A percentile compares a stretch with the other conserved stretches of the same genome.
Evolutionary conservation across 92 coral and sea anemone species (phyloP).

Genomic region (Phenganax stokvisi): DNA sequence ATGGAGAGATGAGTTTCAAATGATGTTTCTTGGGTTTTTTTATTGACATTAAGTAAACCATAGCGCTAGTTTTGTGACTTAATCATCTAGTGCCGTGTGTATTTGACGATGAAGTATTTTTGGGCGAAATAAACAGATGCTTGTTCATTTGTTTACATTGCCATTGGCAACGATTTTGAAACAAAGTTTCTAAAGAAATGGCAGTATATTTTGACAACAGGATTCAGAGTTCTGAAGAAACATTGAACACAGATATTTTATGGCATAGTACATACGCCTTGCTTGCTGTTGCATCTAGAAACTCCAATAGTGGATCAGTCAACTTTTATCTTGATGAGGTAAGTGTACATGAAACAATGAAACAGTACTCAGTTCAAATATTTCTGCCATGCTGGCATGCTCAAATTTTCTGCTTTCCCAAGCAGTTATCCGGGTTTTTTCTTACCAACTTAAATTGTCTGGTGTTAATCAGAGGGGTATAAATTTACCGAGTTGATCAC

Average conservation of each 20-base stretch:
- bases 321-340: constrained; percentile 94
- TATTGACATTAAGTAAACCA: no score
- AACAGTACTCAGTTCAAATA: neutral
- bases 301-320: constrained; percentile 82
- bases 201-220: constrained; percentile 97
- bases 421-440: neutral
- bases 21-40: no score
- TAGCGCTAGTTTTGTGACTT: no score
- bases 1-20: no score
- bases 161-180: constrained; percentile 32
- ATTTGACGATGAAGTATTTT: neutral
- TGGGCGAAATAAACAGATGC: neutral
- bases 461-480: neutral
- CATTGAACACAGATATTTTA: constrained; percentile 77
- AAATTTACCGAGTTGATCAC: neutral
- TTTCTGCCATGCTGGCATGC: neutral
- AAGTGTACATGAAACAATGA: neutral
- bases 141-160: constrained; percentile 24
- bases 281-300: constrained; percentile 93
- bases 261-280: constrained; percentile 86
- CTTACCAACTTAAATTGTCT: neutral
- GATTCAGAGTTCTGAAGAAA: constrained; percentile 79
- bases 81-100: no score
- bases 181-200: constrained; percentile 47
- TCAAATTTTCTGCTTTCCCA: neutral